phyloP scores from a whole-genome alignment of 2,113 vertebrate genomes.

The Emydura subglobosa region DNA sequence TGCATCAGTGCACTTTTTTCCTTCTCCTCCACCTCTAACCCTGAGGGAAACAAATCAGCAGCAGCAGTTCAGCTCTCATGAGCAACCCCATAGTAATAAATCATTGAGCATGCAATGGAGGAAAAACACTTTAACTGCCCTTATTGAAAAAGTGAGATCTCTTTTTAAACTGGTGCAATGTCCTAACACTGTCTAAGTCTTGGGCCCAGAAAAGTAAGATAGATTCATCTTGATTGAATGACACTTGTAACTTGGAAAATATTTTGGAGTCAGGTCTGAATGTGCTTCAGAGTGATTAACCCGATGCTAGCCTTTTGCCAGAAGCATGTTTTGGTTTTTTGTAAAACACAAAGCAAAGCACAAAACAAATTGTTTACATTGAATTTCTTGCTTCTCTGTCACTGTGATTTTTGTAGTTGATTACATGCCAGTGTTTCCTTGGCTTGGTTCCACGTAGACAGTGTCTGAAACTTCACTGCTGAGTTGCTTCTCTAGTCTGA shows the following conservation, averaged over 20 bases:
- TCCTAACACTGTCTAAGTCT: neutral
- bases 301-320: neutral
- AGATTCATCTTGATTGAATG: neutral
- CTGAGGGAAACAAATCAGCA: neutral
- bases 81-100: neutral
- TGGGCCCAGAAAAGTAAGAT: neutral
- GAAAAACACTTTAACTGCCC: neutral
- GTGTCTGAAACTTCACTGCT: neutral
- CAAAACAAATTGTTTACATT: slow-evolving; percentile 2
- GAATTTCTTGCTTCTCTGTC: neutral
- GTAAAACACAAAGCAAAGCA: neutral
- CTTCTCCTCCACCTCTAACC: neutral
- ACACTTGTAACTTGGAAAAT: neutral
- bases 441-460: neutral
- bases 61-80: neutral
- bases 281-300: neutral
- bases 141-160: neutral
- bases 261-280: neutral
- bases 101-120: neutral
- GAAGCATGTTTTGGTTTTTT: neutral
- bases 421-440: neutral
- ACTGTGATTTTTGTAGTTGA: neutral
- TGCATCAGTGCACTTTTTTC: neutral
- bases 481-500: neutral
- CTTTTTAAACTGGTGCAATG: neutral